These are phyloP conservation scores for Carterocephalus palaemon DNA, from an alignment of 2,888 invertebrate species.

Conservation along the genomic window DNA sequence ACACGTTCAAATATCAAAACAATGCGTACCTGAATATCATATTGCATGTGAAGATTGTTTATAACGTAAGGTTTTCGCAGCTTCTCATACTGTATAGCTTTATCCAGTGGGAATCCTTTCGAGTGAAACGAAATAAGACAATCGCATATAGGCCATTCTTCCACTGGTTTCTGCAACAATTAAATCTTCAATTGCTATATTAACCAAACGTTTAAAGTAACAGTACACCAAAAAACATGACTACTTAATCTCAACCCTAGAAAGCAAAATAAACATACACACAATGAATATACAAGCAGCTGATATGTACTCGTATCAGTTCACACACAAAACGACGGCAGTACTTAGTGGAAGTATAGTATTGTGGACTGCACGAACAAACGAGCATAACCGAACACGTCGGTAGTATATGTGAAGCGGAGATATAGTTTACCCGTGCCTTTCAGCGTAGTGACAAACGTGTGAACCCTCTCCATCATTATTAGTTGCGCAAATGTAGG, in stretches of 20 bases:
- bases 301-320: neutral
- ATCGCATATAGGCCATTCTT: slow-evolving; percentile 98
- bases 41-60: slow-evolving; percentile 99
- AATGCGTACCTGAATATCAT: slow-evolving; percentile 96
- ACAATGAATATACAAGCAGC: neutral
- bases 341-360: neutral
- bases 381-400: neutral
- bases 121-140: slow-evolving; percentile 99
- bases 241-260: no score
- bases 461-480: slow-evolving; percentile 5
- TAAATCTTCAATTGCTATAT: slow-evolving; percentile 5
- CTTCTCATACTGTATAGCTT: slow-evolving; percentile 97
- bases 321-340: neutral
- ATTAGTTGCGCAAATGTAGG: slow-evolving; percentile 20
- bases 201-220: neutral
- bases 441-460: neutral
- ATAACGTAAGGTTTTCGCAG: slow-evolving; percentile 97
- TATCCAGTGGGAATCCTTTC: slow-evolving; percentile 98
- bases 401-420: slow-evolving; percentile 3
- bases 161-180: slow-evolving; percentile 88
- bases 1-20: no score
- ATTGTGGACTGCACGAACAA: neutral
- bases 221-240: neutral
- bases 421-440: slow-evolving; percentile 6
- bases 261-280: slow-evolving; percentile 16